Evolutionary conservation across 2,113 vertebrate genomes (phyloP).

Genomic region (Colistium nudipinnis): DNA sequence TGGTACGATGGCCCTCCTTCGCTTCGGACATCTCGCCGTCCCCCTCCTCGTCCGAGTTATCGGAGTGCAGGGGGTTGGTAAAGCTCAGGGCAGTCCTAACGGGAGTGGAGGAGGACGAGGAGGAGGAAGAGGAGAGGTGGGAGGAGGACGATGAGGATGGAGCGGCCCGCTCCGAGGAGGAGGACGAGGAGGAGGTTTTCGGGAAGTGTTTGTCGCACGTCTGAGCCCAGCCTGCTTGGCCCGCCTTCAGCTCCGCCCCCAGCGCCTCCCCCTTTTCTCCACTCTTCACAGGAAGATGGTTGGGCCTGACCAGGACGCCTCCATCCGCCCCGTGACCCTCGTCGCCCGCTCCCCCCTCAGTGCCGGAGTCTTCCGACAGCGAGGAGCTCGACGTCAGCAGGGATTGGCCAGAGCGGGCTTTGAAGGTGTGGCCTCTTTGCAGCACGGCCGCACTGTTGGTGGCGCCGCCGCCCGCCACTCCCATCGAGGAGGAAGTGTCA

Average conservation of each 20-base stretch:
- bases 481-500: constrained; percentile 80
- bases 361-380: constrained; percentile 84
- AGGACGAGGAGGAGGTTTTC: constrained; percentile 69
- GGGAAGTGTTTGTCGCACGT: constrained; percentile 71
- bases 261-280: constrained; percentile 74
- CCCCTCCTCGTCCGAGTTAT: constrained; percentile 90
- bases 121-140: constrained; percentile 69
- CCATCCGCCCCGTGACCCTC: constrained; percentile 57
- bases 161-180: constrained; percentile 68
- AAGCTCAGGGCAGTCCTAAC: constrained; percentile 90
- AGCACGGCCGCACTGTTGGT: constrained; percentile 70
- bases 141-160: constrained; percentile 69
- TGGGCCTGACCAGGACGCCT: constrained; percentile 84
- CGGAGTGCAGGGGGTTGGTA: constrained; percentile 95
- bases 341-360: constrained; percentile 70
- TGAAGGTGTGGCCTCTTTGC: constrained; percentile 89
- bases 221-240: constrained; percentile 81
- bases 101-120: constrained; percentile 65
- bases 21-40: constrained; percentile 77
- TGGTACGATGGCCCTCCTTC: constrained; percentile 64
- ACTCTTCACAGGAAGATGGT: constrained; percentile 86
- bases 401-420: constrained; percentile 81
- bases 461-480: constrained; percentile 30
- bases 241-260: constrained; percentile 73
- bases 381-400: constrained; percentile 77